Percentiles rank a stretch among this genome's conserved stretches.
These are phyloP conservation scores for Drosophila borealis DNA, from an alignment of 2,888 invertebrate genomes.

Conservation along the genomic window DNA sequence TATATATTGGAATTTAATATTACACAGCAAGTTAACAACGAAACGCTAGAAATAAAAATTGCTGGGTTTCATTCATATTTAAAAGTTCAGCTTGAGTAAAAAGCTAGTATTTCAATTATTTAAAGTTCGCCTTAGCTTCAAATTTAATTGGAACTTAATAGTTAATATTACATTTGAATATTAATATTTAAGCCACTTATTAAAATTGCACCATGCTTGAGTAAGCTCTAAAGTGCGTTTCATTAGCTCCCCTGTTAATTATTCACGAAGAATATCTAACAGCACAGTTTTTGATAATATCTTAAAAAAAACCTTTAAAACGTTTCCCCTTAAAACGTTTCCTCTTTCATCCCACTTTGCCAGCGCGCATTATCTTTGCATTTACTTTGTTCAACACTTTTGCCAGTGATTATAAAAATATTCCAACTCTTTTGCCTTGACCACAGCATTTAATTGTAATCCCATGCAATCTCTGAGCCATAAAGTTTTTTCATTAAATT, in stretches of 20 bases:
- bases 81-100: too few species aligned
- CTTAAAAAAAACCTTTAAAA: not conserved
- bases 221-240: too few species aligned
- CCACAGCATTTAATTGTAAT: conserved; percentile 23
- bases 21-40: too few species aligned
- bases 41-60: too few species aligned
- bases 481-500: conserved; percentile 70
- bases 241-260: too few species aligned
- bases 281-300: not conserved
- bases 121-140: too few species aligned
- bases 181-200: too few species aligned
- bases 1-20: too few species aligned
- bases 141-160: too few species aligned
- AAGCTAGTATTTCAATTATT: too few species aligned
- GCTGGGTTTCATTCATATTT: too few species aligned
- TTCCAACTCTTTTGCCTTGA: conserved; percentile 13
- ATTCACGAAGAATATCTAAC: not conserved
- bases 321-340: not conserved
- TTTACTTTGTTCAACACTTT: conserved; percentile 9
- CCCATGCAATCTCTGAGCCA: conserved; percentile 7
- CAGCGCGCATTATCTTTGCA: not conserved
- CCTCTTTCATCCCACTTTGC: not conserved
- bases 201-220: not conserved
- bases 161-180: too few species aligned
- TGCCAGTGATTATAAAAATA: conserved; percentile 12